Percentiles rank a stretch among this genome's conserved stretches.
phyloP scores from a whole-genome alignment of 2,888 invertebrate species.

The Heliconius ethilla region DNA sequence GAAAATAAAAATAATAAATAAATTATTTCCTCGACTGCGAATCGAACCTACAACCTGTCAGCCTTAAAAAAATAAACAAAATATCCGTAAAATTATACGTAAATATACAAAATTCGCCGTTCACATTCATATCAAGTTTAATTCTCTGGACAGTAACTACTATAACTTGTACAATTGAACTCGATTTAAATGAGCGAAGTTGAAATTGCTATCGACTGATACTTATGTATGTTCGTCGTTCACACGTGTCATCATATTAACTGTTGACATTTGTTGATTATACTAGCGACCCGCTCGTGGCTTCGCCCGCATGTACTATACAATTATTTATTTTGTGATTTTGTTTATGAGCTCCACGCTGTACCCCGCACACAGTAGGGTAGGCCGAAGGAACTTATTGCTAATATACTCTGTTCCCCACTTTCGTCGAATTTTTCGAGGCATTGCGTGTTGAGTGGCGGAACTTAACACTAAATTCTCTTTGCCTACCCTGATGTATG shows the following conservation, averaged over 20 bases:
- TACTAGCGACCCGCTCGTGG: too few relatives aligned
- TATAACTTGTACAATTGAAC: conserved; percentile 8
- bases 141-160: not conserved
- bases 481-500: too few relatives aligned
- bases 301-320: too few relatives aligned
- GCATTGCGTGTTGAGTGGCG: too few relatives aligned
- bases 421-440: not conserved
- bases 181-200: conserved; percentile 14
- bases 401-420: not conserved
- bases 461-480: too few relatives aligned
- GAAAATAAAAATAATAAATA: too few relatives aligned
- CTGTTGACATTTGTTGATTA: not conserved
- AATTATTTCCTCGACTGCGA: too few relatives aligned
- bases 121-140: not conserved
- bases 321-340: not conserved
- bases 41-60: too few relatives aligned
- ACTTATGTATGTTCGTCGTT: not conserved
- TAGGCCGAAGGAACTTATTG: too few relatives aligned
- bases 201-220: conserved; percentile 15
- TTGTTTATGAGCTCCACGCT: too few relatives aligned
- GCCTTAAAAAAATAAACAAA: too few relatives aligned
- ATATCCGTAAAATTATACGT: not conserved
- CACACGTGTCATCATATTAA: not conserved
- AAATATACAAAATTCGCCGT: not conserved
- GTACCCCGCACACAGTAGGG: too few relatives aligned